Conservation (phyloP, 2,797 vertebrate genomes). For the Thalassophryne amazonica region DNA sequence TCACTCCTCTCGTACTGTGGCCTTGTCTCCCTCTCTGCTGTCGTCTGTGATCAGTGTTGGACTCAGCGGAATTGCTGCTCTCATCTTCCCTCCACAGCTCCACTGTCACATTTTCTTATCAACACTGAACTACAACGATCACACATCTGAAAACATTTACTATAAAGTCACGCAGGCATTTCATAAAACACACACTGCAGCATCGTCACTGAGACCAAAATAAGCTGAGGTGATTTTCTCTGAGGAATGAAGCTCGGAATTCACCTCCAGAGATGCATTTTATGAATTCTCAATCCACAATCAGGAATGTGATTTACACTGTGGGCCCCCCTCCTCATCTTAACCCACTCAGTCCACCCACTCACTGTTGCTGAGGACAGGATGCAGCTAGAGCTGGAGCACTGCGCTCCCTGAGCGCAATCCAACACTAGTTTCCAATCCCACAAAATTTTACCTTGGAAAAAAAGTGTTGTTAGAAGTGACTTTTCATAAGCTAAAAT, state of each 20-base stretch:
- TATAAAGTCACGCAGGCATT: neutral
- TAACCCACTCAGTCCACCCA: slow-evolving; percentile 46
- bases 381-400: neutral
- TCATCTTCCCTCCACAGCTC: slow-evolving; percentile 38
- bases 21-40: slow-evolving; percentile 40
- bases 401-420: no score
- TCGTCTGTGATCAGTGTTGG: slow-evolving; percentile 50
- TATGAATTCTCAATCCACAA: slow-evolving; percentile 17
- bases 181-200: no score
- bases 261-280: neutral
- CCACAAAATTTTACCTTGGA: no score
- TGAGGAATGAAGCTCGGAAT: neutral
- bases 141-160: slow-evolving; percentile 1
- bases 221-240: no score
- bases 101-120: slow-evolving; percentile 20
- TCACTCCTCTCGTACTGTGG: slow-evolving; percentile 23
- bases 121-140: neutral
- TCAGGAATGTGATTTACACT: no score
- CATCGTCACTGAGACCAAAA: no score
- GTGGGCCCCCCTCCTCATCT: slow-evolving; percentile 4
- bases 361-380: slow-evolving; percentile 27
- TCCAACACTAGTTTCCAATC: no score
- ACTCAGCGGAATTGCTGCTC: slow-evolving; percentile 44
- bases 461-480: no score
- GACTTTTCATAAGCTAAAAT: no score